Evolutionary conservation across 2,113 vertebrate species (phyloP).

Genomic region (Lepus americanus): DNA sequence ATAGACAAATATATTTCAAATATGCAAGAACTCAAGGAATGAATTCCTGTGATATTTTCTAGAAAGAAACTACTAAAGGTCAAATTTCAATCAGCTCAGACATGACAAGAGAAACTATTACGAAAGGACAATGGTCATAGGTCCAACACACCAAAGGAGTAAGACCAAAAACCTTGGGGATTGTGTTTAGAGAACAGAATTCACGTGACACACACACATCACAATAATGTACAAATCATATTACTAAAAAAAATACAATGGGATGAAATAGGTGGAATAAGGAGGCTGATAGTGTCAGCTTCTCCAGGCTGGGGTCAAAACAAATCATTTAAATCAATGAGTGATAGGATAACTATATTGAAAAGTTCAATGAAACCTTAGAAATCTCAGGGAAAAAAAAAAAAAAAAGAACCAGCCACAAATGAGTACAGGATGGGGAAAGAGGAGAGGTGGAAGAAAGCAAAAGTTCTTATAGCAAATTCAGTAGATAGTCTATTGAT

Average conservation of each 20-base stretch:
- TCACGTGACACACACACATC: background rate
- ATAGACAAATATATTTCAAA: background rate
- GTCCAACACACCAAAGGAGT: background rate
- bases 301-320: background rate
- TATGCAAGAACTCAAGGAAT: background rate
- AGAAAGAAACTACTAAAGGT: background rate
- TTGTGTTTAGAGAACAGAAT: background rate
- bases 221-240: background rate
- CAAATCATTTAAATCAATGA: background rate
- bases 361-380: background rate
- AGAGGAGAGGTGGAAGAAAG: background rate
- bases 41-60: background rate
- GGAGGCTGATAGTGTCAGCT: background rate
- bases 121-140: background rate
- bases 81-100: background rate
- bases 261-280: background rate
- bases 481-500: background rate
- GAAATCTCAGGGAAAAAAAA: background rate
- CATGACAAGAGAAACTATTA: background rate
- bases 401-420: background rate
- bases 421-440: background rate
- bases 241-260: background rate
- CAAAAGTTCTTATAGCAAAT: background rate
- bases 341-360: background rate
- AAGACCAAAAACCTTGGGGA: background rate